A percentile compares a stretch with the other conserved stretches of the same genome.
Conservation (phyloP, 2,888 invertebrate genomes). For the Bombylius discolor region DNA sequence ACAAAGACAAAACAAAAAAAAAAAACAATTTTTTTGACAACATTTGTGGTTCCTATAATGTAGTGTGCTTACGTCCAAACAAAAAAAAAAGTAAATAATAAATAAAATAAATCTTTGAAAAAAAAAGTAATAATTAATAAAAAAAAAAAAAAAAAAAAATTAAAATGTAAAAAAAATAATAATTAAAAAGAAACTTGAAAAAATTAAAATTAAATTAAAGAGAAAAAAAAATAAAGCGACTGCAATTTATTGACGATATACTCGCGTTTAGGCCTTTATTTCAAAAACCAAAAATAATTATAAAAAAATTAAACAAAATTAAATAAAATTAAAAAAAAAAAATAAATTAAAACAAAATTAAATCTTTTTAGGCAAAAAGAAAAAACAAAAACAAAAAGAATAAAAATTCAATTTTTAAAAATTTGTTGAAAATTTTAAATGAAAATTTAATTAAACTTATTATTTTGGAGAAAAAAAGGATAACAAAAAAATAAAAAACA, state of each 20-base stretch:
- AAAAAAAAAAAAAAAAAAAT: slow-evolving; percentile 11
- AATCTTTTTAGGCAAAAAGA: no score
- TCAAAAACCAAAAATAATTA: slow-evolving; percentile 39
- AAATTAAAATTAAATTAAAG: slow-evolving; percentile 1
- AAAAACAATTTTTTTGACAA: slow-evolving; percentile 17
- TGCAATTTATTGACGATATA: slow-evolving; percentile 46
- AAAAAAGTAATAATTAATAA: slow-evolving; percentile 16
- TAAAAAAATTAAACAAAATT: slow-evolving; percentile 38
- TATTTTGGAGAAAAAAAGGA: slow-evolving; percentile 5
- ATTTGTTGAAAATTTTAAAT: slow-evolving; percentile 30
- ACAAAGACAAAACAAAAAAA: slow-evolving; percentile 15
- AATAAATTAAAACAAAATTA: no score
- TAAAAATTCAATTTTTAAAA: no score
- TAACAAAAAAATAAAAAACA: slow-evolving; percentile 7
- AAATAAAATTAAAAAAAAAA: slow-evolving; percentile 3
- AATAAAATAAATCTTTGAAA: slow-evolving; percentile 9
- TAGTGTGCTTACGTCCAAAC: slow-evolving; percentile 26
- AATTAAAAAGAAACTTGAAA: neutral
- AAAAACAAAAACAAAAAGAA: no score
- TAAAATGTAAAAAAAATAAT: neutral
- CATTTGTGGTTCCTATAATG: slow-evolving; percentile 25
- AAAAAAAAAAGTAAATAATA: slow-evolving; percentile 13
- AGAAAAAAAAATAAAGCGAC: slow-evolving; percentile 25
- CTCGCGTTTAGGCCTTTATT: slow-evolving; percentile 56
- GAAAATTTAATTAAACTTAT: slow-evolving; percentile 10